Conservation (phyloP, 2,888 invertebrate species). For the Calameuta idolon region DNA sequence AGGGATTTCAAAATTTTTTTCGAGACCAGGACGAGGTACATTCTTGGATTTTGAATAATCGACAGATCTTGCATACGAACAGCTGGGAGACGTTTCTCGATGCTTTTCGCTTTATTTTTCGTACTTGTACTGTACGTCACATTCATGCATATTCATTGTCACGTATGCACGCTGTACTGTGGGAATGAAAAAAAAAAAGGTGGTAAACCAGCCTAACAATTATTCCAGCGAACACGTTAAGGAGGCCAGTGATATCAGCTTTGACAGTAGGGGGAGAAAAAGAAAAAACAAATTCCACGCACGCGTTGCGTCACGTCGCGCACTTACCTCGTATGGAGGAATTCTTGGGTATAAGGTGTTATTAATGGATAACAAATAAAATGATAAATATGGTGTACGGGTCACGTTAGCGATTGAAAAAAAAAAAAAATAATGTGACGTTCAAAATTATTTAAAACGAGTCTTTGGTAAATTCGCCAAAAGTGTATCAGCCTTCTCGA, state of each 20-base stretch:
- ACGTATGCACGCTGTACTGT: not conserved
- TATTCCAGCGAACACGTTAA: not conserved
- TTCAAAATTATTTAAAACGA: not conserved
- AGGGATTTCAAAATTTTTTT: too few species aligned
- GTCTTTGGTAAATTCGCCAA: not conserved
- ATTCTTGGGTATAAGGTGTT: not conserved
- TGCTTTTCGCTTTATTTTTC: not conserved
- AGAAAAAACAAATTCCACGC: not conserved
- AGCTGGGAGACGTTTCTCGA: too few species aligned
- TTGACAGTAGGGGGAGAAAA: not conserved
- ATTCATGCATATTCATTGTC: slow-evolving; percentile 5
- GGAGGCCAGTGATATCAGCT: slow-evolving; percentile 7
- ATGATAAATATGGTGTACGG: not conserved
- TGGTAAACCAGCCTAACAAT: not conserved
- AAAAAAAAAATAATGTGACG: not conserved
- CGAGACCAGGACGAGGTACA: fast-evolving
- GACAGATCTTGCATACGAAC: not conserved
- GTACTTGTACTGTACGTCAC: not conserved
- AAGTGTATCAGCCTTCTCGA: not conserved
- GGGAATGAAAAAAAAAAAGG: not conserved
- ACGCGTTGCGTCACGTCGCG: not conserved
- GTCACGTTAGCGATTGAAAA: not conserved
- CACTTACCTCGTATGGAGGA: not conserved
- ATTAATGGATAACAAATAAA: not conserved
- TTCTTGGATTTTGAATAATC: not conserved